Evolutionary conservation across 2,113 vertebrate species (phyloP), one percentile per base, ranked within the genome.

Genomic region (Sylvietta virens): DNA sequence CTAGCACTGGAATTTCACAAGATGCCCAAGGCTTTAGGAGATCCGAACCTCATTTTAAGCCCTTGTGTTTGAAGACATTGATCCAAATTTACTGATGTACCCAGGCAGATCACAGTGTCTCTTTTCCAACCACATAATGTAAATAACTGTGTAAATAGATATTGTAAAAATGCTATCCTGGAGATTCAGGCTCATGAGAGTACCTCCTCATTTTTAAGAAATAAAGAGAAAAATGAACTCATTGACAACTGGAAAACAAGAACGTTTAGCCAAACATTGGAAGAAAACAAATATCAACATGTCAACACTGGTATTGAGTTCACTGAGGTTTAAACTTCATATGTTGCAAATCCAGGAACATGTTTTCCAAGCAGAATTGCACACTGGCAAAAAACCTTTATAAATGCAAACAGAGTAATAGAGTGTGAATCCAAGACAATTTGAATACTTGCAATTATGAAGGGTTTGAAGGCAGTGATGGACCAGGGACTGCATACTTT

Each of bases 361-460:
- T 11, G 8, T 91, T 96, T 96, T 57, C 81, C 42, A 94, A 70
- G 71, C 86, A 80, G 3, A 61, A 53, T 81, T 86, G 58, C 71
- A 60, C 48, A 62, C 42, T 95, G 81, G 95, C 66, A 81, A 89
- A 87, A 90, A 86, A 26, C 12, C 13, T 93, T 94, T 92, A 45
- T 40, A 57, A 86, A 81, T 60, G 81, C 50, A 92, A 90, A 69
- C 21, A 73, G 66, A 80, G 28, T 37, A 80, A 92, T 35, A 80
- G 53, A 91, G 33, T 87, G 88, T 93, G 95, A 96, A 96, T 95
- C 40, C 57, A 80, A 93, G 60, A 72, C 60, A 70, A 93, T 97
- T 95, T 94, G 54, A 94, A 92, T 53, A 91, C n/a, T 86, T 93
- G 78, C 57, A 96, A 93, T 97, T 97, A 93, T 67, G 23, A 79